phyloP scores from a whole-genome alignment of 2,888 invertebrate species.

The Acleris holmiana region DNA sequence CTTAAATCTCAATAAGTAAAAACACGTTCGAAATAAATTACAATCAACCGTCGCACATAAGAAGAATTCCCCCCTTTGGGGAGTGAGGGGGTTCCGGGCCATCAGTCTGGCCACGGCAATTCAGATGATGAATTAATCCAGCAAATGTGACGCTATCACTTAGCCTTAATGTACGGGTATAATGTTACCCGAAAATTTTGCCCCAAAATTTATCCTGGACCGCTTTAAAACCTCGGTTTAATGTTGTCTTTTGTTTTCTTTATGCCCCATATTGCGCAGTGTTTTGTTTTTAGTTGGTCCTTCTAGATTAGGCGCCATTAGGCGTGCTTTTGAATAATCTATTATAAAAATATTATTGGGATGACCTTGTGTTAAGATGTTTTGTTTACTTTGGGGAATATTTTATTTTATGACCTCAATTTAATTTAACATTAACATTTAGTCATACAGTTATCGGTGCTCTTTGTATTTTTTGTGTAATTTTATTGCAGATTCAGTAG shows the following conservation, averaged over 20 bases:
- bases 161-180: constrained; percentile 84
- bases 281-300: constrained; percentile 15
- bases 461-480: no score
- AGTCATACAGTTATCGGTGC: no score
- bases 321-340: background rate
- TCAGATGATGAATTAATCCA: constrained; percentile 85
- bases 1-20: constrained; percentile 20
- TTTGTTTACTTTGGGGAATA: no score
- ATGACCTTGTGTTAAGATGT: no score
- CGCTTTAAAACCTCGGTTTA: constrained; percentile 66
- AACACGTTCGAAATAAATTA: constrained; percentile 38
- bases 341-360: no score
- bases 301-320: background rate
- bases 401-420: no score
- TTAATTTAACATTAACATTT: no score
- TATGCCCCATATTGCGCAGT: constrained; percentile 25
- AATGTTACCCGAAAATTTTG: constrained; percentile 79
- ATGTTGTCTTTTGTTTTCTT: constrained; percentile 65
- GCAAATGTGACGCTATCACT: constrained; percentile 85
- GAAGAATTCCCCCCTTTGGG: constrained; percentile 41
- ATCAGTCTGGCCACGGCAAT: constrained; percentile 85
- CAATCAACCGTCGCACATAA: constrained; percentile 46
- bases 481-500: no score
- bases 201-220: constrained; percentile 48
- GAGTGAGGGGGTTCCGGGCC: constrained; percentile 67